Base-by-base conservation (phyloP, 1,140 invertebrate genomes). In the Drosophila persimilis region DNA sequence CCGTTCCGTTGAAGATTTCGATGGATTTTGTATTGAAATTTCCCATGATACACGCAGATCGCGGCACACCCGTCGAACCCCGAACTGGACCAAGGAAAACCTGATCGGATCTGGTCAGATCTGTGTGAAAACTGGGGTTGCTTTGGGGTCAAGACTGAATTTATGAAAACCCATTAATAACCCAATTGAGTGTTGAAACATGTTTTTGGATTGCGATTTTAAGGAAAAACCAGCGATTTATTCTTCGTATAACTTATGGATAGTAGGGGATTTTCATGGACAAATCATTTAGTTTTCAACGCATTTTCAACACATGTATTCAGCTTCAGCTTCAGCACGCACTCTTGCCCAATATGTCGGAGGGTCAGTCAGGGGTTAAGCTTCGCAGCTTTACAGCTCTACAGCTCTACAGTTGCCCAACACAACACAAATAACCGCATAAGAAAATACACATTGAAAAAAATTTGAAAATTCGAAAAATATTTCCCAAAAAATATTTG, bases 71-170 rank as follows among this genome's bases (percentile, higher is more conserved):
- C 55, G 65, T 65, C 63, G 62, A 8, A 22, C 29, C 41, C 8
- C 35, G 2, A 67, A 67, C 50, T 69, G 35, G 65, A 69, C 63
- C 65, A 69, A 69, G 65, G 63, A 11, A 69, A 69, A 69, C 65
- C 63, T 39, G 35, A 39, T 39, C 11, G 4, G 2, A 24, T 24
- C 24, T 5, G 4, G 5, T 24, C 24, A 4, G 4, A 24, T 39
- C 35, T 39, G 3, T 13, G 5, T 1, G 31, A 35, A 35, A 35
- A 35, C 2, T 35, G 31, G 31, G 3, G 35, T 39, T 1, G 11
- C 11, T 39, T 31, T 8, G 35, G 35, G 35, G 35, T 39, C 35
- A 39, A 39, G 35, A 13, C 35, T 13, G 20, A 44, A 65, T 65
- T 65, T 17, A 51, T 46, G 24, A 65, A 65, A 43, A 51, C 64